A percentile compares a stretch with the other conserved stretches of the same genome.
Conservation (phyloP, 35 echinoderm and acorn worm species). For the Apostichopus parvimensis region DNA sequence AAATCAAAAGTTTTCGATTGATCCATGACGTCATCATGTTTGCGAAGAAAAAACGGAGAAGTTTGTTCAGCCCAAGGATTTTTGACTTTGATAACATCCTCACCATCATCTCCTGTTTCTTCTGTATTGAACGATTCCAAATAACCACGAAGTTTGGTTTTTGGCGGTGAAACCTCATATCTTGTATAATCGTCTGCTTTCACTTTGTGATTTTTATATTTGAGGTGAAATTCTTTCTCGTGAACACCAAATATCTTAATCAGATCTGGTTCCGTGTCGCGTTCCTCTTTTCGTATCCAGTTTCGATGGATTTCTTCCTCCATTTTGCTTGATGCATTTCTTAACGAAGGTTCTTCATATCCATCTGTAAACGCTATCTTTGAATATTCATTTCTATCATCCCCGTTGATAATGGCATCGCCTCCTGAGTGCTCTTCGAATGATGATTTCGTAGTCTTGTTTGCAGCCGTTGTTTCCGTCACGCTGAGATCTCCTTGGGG, state of each 20-base stretch:
- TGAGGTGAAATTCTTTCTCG: neutral
- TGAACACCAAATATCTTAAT: neutral
- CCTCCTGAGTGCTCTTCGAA: neutral
- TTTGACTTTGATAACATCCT: neutral
- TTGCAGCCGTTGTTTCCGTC: neutral
- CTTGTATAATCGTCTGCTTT: neutral
- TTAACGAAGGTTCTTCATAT: no score
- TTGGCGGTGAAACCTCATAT: neutral
- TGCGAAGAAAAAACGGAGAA: neutral
- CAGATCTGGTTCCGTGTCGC: neutral
- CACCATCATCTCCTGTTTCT: neutral
- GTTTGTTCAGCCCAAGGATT: neutral
- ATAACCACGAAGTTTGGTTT: conserved; percentile 6
- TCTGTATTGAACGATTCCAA: neutral
- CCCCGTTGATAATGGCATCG: neutral
- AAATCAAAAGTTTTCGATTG: neutral
- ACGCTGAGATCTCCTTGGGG: neutral
- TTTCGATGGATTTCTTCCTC: neutral
- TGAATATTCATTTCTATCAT: neutral
- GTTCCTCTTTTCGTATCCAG: no score
- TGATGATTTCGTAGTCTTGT: no score
- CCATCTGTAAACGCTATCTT: neutral
- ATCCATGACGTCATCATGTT: neutral
- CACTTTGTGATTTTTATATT: neutral
- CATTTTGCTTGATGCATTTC: neutral